Evolutionary conservation across 2,888 invertebrate species (phyloP), one percentile per base, ranked within the genome.

Genomic region (Parapristionchus giblindavisi): DNA sequence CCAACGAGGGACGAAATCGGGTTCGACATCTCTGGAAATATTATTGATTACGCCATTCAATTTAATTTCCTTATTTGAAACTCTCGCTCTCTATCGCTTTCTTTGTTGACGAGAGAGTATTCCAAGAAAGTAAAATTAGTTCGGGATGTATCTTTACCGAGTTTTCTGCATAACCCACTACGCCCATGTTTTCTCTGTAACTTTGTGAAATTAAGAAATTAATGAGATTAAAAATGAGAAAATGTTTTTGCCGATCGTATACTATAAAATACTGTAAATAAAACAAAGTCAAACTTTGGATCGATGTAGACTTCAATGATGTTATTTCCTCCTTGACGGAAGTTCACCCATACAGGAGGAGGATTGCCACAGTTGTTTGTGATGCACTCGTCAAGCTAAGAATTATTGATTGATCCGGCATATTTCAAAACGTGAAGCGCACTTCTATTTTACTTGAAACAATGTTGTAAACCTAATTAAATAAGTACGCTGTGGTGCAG

Each of bases 311-410:
- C 78, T 0, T 58, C 51, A 1, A 77, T 71, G 38, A 82, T 68
- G 51, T 83, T 83, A 77, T 83, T 83, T 21, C 83, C 83, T 40
- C 83, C 83, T 71, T 79, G 80, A 1, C 71, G 73, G 75, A 83
- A 82, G 34, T 77, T 48, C 6, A 82, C 75, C 71, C 78, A 81
- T 14, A 83, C 72, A 11, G 79, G 79, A 1, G 78, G 75, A 32
- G 54, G 48, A 14, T 77, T 52, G 29, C 81, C 82, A 38, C 83
- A 83, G 66, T 80, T 79, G 17, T 74, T 77, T 6, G 78, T 77
- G 51, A 76, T 76, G 73, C 83, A 83, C 32, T 78, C 73, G 2
- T 78, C 79, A 17, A 82, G 56, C 83, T 83, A 65, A 32, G 77
- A 29, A 38, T 8, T 17, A 61, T 61, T 24, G 29, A 38, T 36